Evolutionary conservation across 2,888 invertebrate species (phyloP), one percentile per base, ranked within the genome.

Genomic region (Xestia ashworthii): DNA sequence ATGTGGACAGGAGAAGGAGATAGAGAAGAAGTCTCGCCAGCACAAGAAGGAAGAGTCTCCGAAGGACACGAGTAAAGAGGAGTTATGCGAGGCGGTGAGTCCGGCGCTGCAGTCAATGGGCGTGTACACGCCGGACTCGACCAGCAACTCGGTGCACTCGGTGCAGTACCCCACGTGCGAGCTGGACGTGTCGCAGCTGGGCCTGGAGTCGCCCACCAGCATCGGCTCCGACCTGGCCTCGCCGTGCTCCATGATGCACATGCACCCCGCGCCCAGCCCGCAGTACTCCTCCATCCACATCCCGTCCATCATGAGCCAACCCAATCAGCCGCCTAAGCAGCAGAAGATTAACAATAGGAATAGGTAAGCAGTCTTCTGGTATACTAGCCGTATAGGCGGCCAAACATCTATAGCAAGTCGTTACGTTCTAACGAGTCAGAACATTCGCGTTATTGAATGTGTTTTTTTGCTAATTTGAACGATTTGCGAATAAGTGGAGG

Each of bases 161-260:
- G 97, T 99, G 87, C 97, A 98, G 88, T 98, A 98, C 90, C 97
- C 97, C 0, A 98, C 98, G 76, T 98, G 98, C 89, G 98, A 99
- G 88, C 94, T 99, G 80, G 99, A 98, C 92, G 98, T 98, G 2
- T 98, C 98, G 77, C 98, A 98, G 91, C 94, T 99, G 78, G 98
- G 98, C 0, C 95, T 99, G 83, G 99, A 99, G 92, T 99, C 99
- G 0, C 99, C 99, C 0, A 98, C 98, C 0, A 98, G 98, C 62
- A 98, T 99, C 86, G 98, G 98, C 1, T 98, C 98, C 68, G 99
- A 99, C 93, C 97, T 99, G 94, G 98, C 98, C 14, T 98, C 98
- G 0, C 98, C 98, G 78, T 98, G 98, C 90, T 98, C 98, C n/a
- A 98, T 98, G 97, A 93, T 96, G 94, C 96, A 96, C 85, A 96